A percentile compares a stretch with the other conserved stretches of the same genome.
These are phyloP conservation scores for Narcine bancroftii DNA, from an alignment of 2,113 vertebrate species.

Conservation along the genomic window DNA sequence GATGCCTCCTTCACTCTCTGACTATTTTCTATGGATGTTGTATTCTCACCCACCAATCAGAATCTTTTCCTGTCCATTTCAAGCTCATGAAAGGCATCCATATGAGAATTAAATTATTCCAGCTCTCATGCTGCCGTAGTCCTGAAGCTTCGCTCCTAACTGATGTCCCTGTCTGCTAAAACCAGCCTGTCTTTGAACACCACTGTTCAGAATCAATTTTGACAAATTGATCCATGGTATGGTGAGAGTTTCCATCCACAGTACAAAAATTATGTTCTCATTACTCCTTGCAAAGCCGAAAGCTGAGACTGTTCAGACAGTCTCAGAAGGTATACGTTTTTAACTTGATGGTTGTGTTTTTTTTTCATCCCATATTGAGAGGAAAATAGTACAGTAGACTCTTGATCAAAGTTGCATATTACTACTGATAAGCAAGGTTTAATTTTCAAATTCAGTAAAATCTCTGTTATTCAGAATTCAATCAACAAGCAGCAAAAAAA, in stretches of 20 bases:
- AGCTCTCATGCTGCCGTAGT: not conserved
- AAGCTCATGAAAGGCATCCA: not conserved
- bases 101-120: not conserved
- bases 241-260: not conserved
- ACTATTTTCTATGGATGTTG: not conserved
- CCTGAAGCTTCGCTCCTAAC: too few species aligned
- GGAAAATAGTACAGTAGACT: not conserved
- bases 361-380: not conserved
- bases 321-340: not conserved
- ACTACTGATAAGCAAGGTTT: not conserved
- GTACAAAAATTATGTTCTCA: not conserved
- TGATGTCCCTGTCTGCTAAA: not conserved
- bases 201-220: not conserved
- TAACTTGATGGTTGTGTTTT: not conserved
- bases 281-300: not conserved
- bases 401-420: not conserved
- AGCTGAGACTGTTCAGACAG: not conserved
- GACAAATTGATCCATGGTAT: not conserved
- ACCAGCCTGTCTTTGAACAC: too few species aligned
- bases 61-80: not conserved
- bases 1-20: not conserved
- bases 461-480: too few species aligned
- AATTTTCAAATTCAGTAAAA: not conserved
- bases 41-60: not conserved
- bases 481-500: too few species aligned